Percentiles rank a stretch among this genome's conserved stretches.
phyloP scores from a whole-genome alignment of 2,888 invertebrate genomes.

The Campoplex capitator region DNA sequence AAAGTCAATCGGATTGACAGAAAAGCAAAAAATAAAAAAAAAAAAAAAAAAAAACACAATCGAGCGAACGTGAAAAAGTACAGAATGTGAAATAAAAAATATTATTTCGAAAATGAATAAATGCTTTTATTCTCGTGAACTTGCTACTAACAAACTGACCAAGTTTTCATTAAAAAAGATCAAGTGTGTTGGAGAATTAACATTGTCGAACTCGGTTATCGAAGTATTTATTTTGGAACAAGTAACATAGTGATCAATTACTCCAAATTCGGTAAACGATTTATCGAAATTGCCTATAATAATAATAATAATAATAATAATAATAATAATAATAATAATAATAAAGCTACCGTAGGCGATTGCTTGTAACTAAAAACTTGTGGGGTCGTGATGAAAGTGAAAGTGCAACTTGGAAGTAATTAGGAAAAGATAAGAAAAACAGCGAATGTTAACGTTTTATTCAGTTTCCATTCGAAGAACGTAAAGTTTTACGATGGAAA shows the following conservation, averaged over 20 bases:
- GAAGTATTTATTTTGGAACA: conserved; percentile 12
- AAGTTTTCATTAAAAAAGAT: conserved; percentile 1
- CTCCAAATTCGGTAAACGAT: conserved; percentile 1
- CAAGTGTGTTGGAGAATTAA: not conserved
- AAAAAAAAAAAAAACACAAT: not conserved
- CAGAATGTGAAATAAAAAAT: not conserved
- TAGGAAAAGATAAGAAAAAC: not conserved
- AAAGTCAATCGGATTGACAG: not conserved
- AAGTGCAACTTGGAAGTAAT: not conserved
- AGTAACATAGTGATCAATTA: not conserved
- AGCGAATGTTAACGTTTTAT: not conserved
- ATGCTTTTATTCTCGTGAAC: conserved; percentile 41
- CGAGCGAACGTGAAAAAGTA: conserved; percentile 25
- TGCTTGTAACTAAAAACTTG: not conserved
- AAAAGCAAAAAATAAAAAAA: not conserved
- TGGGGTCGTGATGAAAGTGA: conserved; percentile 1
- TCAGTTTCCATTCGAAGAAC: not conserved
- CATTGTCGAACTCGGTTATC: not conserved
- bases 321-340: not conserved
- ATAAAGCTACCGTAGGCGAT: not conserved
- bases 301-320: not conserved
- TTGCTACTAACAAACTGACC: conserved; percentile 30
- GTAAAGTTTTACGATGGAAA: not conserved
- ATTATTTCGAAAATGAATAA: conserved; percentile 29
- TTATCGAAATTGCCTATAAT: not conserved